Evolutionary conservation across 2,888 invertebrate species (phyloP).

Genomic region (Noctuana brunneofusca): DNA sequence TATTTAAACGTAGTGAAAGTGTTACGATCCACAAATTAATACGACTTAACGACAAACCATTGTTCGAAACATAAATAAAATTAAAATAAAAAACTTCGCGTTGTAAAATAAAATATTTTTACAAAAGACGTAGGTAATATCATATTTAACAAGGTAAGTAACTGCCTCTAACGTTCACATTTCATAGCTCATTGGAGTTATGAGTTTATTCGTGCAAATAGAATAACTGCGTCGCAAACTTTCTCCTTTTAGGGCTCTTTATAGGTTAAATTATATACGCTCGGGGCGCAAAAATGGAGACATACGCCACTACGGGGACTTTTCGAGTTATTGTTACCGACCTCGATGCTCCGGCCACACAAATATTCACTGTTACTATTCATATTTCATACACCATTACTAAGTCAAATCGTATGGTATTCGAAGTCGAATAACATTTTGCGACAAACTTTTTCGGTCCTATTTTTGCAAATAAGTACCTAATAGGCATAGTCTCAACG

Average conservation of each 20-base stretch:
- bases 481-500: neutral
- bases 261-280: constrained; percentile 77
- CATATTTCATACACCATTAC: constrained; percentile 72
- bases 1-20: too few species aligned
- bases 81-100: too few species aligned
- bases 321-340: constrained; percentile 62
- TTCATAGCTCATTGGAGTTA: constrained; percentile 53
- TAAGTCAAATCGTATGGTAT: constrained; percentile 57
- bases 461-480: constrained; percentile 8
- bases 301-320: constrained; percentile 73
- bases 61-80: too few species aligned
- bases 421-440: constrained; percentile 42
- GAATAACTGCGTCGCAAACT: constrained; percentile 72
- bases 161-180: constrained; percentile 21
- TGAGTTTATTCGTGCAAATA: constrained; percentile 62
- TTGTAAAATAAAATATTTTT: too few species aligned
- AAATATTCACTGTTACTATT: constrained; percentile 54
- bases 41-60: too few species aligned
- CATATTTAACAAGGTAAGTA: constrained; percentile 12
- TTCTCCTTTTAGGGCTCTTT: constrained; percentile 71
- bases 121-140: neutral
- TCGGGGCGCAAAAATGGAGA: constrained; percentile 75
- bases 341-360: constrained; percentile 58
- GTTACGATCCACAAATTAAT: too few species aligned
- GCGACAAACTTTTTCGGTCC: constrained; percentile 12